Percentiles rank a stretch among this genome's conserved stretches.
phyloP scores from a whole-genome alignment of 2,888 invertebrate genomes.

The Ectemnius continuus region DNA sequence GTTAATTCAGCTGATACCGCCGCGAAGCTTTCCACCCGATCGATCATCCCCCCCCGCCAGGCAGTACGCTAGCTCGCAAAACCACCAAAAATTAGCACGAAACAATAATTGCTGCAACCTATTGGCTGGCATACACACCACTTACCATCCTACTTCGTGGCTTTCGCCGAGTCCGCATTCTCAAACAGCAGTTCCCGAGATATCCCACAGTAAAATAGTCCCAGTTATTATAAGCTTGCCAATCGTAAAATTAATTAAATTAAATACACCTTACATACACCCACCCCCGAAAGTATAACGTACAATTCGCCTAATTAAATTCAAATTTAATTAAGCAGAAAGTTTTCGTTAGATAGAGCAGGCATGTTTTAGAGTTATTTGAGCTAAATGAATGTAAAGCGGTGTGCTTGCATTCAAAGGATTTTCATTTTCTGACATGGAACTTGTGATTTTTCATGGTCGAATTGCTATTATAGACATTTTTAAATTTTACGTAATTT shows the following conservation, averaged over 20 bases:
- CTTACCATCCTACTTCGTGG: conserved; percentile 15
- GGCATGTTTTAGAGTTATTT: conserved; percentile 5
- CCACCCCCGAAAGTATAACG: conserved; percentile 17
- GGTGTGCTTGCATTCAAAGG: background rate
- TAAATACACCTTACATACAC: conserved; percentile 13
- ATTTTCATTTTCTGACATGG: too few species aligned
- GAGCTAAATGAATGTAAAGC: background rate
- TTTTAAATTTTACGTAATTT: too few species aligned
- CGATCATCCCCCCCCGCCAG: conserved; percentile 35
- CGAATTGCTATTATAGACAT: too few species aligned
- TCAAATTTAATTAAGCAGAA: conserved; percentile 31
- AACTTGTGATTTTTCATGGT: too few species aligned
- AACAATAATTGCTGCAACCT: conserved; percentile 40
- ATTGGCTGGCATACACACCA: conserved; percentile 21
- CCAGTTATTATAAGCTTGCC: conserved; percentile 15
- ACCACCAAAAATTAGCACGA: conserved; percentile 43
- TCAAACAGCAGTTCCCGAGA: background rate
- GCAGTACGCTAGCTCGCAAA: conserved; percentile 37
- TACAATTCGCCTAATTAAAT: conserved; percentile 30
- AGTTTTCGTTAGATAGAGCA: conserved; percentile 13
- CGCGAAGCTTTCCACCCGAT: conserved; percentile 50
- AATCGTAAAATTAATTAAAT: conserved; percentile 24
- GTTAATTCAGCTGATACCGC: conserved; percentile 46
- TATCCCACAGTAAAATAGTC: conserved; percentile 10
- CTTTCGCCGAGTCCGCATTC: background rate